These are phyloP conservation scores for Oreortyx pictus DNA, from an alignment of 2,797 vertebrate species.

Conservation along the genomic window DNA sequence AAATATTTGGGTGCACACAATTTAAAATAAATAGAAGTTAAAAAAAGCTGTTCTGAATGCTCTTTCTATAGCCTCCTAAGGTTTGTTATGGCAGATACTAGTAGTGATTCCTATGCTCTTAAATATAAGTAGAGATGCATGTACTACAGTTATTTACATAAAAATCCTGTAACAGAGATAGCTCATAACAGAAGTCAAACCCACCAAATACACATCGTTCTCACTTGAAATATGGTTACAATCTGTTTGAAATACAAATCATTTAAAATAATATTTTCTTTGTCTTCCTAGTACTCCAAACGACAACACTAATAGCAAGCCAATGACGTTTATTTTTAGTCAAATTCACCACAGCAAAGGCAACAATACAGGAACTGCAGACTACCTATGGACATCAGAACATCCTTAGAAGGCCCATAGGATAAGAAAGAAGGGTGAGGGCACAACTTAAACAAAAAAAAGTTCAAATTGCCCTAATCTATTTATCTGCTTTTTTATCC, in stretches of 20 bases:
- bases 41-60: background rate
- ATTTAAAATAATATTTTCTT: background rate
- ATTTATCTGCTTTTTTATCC: background rate
- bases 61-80: background rate
- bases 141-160: background rate
- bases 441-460: background rate
- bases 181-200: constrained; percentile 7
- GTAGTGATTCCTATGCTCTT: background rate
- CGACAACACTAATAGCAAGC: background rate
- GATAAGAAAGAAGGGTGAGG: background rate
- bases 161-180: background rate
- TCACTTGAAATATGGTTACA: background rate
- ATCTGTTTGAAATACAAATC: constrained; percentile 17
- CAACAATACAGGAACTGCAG: background rate
- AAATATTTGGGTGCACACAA: background rate
- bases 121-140: background rate
- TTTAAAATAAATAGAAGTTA: background rate
- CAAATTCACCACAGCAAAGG: background rate
- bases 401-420: background rate
- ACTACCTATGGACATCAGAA: background rate
- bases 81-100: background rate
- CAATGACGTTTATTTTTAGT: background rate
- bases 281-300: background rate
- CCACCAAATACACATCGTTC: background rate
- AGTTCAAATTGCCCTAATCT: background rate